Conservation (phyloP, 2,888 invertebrate species). For the Platycnemis pennipes region DNA sequence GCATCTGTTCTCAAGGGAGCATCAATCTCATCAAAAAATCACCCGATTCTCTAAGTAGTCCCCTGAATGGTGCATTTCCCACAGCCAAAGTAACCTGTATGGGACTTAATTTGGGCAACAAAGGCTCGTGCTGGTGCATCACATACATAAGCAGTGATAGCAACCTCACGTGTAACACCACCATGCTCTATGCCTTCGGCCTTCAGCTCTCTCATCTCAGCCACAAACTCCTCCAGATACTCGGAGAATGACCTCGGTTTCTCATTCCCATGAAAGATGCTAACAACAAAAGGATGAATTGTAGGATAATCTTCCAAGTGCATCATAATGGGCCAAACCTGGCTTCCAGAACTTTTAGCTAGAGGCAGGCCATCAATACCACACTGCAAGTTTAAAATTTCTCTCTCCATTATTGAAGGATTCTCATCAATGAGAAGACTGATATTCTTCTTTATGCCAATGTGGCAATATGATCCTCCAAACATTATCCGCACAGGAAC, state of each 20-base stretch:
- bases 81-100: no score
- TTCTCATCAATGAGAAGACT: neutral
- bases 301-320: slow-evolving; percentile 31
- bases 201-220: slow-evolving; percentile 68
- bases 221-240: slow-evolving; percentile 69
- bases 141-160: slow-evolving; percentile 34
- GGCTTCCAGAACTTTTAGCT: slow-evolving; percentile 70
- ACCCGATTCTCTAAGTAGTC: no score
- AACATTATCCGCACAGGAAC: neutral
- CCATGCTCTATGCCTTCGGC: slow-evolving; percentile 54
- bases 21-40: neutral
- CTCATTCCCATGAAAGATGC: slow-evolving; percentile 70
- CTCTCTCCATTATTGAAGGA: neutral
- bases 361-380: slow-evolving; percentile 71
- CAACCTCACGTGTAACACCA: slow-evolving; percentile 20
- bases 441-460: neutral
- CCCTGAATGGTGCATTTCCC: no score
- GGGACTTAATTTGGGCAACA: no score
- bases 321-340: slow-evolving; percentile 72
- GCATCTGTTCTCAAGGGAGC: neutral
- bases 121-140: neutral
- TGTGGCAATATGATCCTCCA: neutral
- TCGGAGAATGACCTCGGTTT: slow-evolving; percentile 70
- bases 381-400: slow-evolving; percentile 23
- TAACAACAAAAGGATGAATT: slow-evolving; percentile 61